phyloP scores from a whole-genome alignment of 2,797 vertebrate species.

The Amniataba percoides region DNA sequence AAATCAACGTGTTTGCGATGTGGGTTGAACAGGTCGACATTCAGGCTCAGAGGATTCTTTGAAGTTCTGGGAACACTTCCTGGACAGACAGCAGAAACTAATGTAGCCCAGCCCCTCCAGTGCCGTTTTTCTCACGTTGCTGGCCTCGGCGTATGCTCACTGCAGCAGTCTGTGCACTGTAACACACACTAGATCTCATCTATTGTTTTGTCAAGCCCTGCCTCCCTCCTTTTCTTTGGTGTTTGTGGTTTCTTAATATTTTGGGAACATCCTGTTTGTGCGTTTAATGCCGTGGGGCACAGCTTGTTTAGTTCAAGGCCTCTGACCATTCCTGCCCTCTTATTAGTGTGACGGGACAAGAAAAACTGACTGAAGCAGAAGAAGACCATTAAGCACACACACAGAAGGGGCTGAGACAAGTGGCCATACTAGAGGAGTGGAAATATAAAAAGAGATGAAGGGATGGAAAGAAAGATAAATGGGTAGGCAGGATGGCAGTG shows the following conservation, averaged over 20 bases:
- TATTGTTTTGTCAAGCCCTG: constrained; percentile 62
- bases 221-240: constrained; percentile 61
- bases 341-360: constrained; percentile 58
- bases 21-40: constrained; percentile 54
- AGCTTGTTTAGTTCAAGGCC: constrained; percentile 65
- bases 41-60: constrained; percentile 48
- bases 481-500: constrained; percentile 14
- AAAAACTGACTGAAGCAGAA: constrained; percentile 25
- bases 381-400: constrained; percentile 7
- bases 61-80: constrained; percentile 62
- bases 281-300: constrained; percentile 55
- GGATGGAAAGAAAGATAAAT: constrained; percentile 42
- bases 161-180: constrained; percentile 34
- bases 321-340: constrained; percentile 61
- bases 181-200: constrained; percentile 44
- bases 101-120: constrained; percentile 17
- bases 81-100: constrained; percentile 53
- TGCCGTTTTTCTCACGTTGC: constrained; percentile 44
- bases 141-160: constrained; percentile 26
- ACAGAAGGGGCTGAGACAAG: background rate
- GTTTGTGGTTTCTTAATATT: constrained; percentile 75
- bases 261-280: constrained; percentile 81
- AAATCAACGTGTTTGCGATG: constrained; percentile 72
- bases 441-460: constrained; percentile 36
- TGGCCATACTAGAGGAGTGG: constrained; percentile 8